These are phyloP conservation scores for Therioaphis trifolii DNA, from an alignment of 2,888 invertebrate genomes.

Conservation along the genomic window DNA sequence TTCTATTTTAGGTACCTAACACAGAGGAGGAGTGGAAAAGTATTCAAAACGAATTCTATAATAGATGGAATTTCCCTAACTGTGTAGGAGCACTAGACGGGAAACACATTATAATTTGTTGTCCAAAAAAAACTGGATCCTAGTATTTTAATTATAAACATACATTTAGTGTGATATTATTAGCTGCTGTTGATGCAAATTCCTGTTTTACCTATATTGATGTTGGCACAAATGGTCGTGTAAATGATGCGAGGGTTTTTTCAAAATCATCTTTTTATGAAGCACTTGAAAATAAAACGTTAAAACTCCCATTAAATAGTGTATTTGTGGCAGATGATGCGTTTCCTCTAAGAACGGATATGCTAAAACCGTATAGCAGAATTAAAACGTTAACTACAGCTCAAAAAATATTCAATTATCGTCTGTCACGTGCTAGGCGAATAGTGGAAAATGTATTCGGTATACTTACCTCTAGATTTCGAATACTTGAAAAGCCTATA, in stretches of 20 bases:
- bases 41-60: slow-evolving; percentile 28
- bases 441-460: slow-evolving; percentile 39
- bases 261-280: no score
- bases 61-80: slow-evolving; percentile 42
- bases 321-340: slow-evolving; percentile 47
- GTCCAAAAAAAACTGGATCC: background rate
- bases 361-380: no score
- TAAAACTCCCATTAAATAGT: slow-evolving; percentile 20
- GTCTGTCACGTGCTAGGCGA: background rate
- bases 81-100: slow-evolving; percentile 39
- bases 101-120: slow-evolving; percentile 30
- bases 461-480: slow-evolving; percentile 13
- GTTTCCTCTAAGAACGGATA: background rate
- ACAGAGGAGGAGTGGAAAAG: slow-evolving; percentile 40
- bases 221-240: slow-evolving; percentile 44
- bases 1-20: slow-evolving; percentile 41
- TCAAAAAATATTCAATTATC: no score
- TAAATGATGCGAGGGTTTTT: slow-evolving; percentile 29
- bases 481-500: slow-evolving; percentile 18
- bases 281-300: slow-evolving; percentile 16
- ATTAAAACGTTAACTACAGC: no score
- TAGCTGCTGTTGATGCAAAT: slow-evolving; percentile 36
- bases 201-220: slow-evolving; percentile 19
- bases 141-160: slow-evolving; percentile 42
- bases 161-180: slow-evolving; percentile 31